phyloP scores from a whole-genome alignment of 2,888 invertebrate genomes.

The Allygus modestus region DNA sequence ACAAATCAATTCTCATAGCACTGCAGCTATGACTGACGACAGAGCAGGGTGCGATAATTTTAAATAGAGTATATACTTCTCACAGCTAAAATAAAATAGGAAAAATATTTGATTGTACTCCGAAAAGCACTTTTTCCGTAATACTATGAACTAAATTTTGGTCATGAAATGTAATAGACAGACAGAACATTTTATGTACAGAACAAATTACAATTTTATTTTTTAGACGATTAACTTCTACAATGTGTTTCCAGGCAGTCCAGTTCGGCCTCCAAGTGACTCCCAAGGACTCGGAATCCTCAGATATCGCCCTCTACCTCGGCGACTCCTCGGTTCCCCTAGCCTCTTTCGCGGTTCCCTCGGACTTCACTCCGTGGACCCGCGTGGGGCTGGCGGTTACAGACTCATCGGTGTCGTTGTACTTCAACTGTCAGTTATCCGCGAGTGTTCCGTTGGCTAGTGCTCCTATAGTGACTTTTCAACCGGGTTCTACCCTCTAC shows the following conservation, averaged over 20 bases:
- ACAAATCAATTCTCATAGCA: too few relatives aligned
- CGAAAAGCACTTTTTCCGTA: too few relatives aligned
- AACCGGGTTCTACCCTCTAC: constrained; percentile 94
- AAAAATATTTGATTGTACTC: too few relatives aligned
- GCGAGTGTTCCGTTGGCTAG: constrained; percentile 84
- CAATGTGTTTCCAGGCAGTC: constrained; percentile 67
- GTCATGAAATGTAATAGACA: too few relatives aligned
- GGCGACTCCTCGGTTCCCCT: constrained; percentile 84
- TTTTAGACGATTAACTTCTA: too few relatives aligned
- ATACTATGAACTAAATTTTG: too few relatives aligned
- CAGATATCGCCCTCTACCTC: constrained; percentile 90
- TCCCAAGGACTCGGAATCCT: constrained; percentile 76
- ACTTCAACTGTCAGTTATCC: constrained; percentile 90
- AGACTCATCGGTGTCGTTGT: constrained; percentile 87
- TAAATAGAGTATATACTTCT: too few relatives aligned
- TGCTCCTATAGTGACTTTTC: constrained; percentile 90
- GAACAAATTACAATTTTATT: too few relatives aligned
- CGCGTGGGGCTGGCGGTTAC: constrained; percentile 85
- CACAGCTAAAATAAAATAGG: too few relatives aligned
- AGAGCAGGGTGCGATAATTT: too few relatives aligned
- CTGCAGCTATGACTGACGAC: too few relatives aligned
- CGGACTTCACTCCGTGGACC: constrained; percentile 66
- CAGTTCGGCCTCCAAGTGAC: constrained; percentile 70
- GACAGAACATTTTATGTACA: too few relatives aligned
- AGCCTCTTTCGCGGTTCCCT: constrained; percentile 87